Percentiles rank a stretch among this genome's conserved stretches.
Conservation (phyloP, 2,113 vertebrate species). For the Pipa parva region DNA sequence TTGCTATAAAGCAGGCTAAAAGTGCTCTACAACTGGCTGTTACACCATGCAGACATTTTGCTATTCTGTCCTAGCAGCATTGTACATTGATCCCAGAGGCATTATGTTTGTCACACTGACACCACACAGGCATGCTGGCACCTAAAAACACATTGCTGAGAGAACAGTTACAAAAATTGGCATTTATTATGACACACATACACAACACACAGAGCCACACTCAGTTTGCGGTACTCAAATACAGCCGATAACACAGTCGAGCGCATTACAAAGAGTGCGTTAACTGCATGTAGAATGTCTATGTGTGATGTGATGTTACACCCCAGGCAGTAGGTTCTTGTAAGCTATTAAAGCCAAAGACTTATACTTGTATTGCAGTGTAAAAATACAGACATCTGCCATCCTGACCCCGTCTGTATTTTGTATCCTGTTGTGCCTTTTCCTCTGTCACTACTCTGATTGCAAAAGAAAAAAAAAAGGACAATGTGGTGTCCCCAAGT, state of each 20-base stretch:
- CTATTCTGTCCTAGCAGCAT: too few relatives aligned
- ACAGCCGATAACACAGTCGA: neutral
- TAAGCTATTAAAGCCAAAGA: neutral
- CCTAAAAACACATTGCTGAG: neutral
- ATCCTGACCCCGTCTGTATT: conserved; percentile 19
- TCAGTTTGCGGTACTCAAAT: neutral
- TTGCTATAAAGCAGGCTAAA: too few relatives aligned
- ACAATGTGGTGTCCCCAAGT: conserved; percentile 13
- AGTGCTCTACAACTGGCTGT: too few relatives aligned
- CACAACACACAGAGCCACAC: too few relatives aligned
- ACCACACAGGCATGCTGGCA: neutral
- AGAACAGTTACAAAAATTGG: neutral
- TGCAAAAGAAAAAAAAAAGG: neutral
- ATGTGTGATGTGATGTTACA: neutral
- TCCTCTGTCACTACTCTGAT: conserved; percentile 10
- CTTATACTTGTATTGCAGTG: conserved; percentile 3
- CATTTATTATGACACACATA: neutral
- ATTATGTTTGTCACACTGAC: too few relatives aligned
- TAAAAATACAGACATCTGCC: conserved; percentile 28
- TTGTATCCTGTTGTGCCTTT: conserved; percentile 10
- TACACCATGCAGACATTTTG: too few relatives aligned
- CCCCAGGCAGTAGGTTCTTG: neutral
- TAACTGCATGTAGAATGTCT: neutral
- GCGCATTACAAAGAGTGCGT: neutral
- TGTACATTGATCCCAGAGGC: too few relatives aligned